Conservation (phyloP, 2,113 vertebrate genomes). For the Limnothrissa miodon region DNA sequence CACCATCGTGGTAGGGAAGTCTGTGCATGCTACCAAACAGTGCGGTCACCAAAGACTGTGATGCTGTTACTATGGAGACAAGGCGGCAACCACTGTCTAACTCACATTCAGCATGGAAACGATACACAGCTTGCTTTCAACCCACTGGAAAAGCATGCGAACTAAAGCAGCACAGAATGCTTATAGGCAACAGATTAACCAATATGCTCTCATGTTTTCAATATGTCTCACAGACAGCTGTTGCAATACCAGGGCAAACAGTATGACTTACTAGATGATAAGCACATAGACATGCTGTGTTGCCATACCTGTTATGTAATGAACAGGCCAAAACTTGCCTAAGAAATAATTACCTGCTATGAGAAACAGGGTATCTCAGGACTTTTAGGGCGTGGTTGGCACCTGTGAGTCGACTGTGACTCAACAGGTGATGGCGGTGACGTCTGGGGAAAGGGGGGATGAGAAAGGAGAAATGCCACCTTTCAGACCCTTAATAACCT, state of each 20-base stretch:
- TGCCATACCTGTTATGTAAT: not conserved
- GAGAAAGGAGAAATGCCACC: not conserved
- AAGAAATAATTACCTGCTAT: not conserved
- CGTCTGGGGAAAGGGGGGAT: not conserved
- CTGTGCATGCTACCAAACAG: not conserved
- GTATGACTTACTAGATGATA: not conserved
- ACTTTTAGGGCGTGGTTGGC: not conserved
- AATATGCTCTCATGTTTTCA: not conserved
- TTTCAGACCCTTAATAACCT: not conserved
- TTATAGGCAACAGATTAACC: not conserved
- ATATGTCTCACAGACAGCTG: not conserved
- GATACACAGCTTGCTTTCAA: not conserved
- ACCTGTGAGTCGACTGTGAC: not conserved
- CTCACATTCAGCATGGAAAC: slow-evolving; percentile 16
- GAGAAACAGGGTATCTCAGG: not conserved
- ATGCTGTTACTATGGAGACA: slow-evolving; percentile 16
- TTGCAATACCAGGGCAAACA: not conserved
- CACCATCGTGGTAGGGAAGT: not conserved
- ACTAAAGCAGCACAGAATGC: not conserved
- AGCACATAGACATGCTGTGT: not conserved
- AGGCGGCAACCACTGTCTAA: not conserved
- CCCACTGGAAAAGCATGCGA: not conserved
- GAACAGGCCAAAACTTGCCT: slow-evolving; percentile 51
- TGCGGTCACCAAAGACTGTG: not conserved
- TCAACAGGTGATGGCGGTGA: not conserved